Base-by-base conservation (phyloP, 1,140 invertebrate genomes). In the Cylas formicarius region DNA sequence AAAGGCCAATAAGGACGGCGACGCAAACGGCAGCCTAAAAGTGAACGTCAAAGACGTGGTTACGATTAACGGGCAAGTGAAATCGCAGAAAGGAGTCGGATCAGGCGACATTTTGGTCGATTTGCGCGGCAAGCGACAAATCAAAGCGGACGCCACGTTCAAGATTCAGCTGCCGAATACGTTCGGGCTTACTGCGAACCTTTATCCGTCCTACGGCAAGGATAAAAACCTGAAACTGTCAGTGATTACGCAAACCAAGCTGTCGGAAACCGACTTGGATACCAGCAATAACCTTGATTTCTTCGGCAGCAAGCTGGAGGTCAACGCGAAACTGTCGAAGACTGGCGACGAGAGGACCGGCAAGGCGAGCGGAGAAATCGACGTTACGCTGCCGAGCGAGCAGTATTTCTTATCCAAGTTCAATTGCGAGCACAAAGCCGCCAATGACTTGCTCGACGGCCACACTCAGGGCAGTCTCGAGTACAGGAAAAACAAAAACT, bases 161-260 rank as follows among this genome's bases (percentile, higher is more conserved):
- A 66, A 69, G 0, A 68, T 75, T 4, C 44, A 52, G 0, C 65
- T 70, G 17, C 65, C 73, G 1, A 75, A 74, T 0, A 66, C 65
- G 7, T 77, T 75, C 50, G 73, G 75, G 23, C 69, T 74, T 0
- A 74, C 76, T 16, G 43, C 77, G 0, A 77, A 75, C 20, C 13
- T 87, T 1, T 73, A 71, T 33, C 75, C 78, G 6, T 74, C 86
- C 57, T 79, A 74, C n/a, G 74, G 78, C 9, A 82, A 82, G 47
- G 74, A 82, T 55, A 77, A 78, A 9, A 75, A 60, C 29, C 76
- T 81, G 32, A 78, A 77, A 49, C 48, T 86, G 1, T 69, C 72
- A 45, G 52, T 82, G 4, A 70, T 70, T n/a, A 82, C 82, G 0
- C 67, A 73, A 19, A 77, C 72, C 23, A 74, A 74, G 31, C 42